Evolutionary conservation across 2,113 vertebrate species (phyloP).

Genomic region (Cisticola juncidis): DNA sequence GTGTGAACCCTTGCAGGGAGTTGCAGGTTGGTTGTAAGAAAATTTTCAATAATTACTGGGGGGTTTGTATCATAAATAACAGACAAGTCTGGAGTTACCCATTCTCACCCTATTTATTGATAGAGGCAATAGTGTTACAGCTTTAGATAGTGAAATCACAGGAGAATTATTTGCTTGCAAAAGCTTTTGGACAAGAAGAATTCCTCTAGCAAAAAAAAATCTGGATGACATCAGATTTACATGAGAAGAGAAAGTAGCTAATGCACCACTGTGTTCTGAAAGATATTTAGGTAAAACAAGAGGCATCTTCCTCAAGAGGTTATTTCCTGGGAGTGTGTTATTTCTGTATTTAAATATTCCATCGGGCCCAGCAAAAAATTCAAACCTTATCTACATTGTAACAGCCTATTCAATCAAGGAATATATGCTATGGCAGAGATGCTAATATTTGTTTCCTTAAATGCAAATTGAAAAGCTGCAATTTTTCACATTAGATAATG

Average conservation of each 20-base stretch:
- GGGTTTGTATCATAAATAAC: not conserved
- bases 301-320: not conserved
- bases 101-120: not conserved
- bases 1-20: not conserved
- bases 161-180: not conserved
- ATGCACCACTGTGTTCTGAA: not conserved
- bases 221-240: not conserved
- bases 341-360: not conserved
- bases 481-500: not conserved
- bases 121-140: rapidly evolving
- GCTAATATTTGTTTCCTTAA: not conserved
- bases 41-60: not conserved
- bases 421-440: not conserved
- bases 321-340: not conserved
- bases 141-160: not conserved
- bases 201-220: not conserved
- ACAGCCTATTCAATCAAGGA: not conserved
- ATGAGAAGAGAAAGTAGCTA: not conserved
- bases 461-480: not conserved
- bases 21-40: not conserved
- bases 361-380: not conserved
- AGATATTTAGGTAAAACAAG: not conserved
- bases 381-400: not conserved
- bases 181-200: not conserved
- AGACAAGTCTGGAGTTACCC: not conserved